Conservation (phyloP, 1,140 invertebrate species). For the Drosophila repleta region DNA sequence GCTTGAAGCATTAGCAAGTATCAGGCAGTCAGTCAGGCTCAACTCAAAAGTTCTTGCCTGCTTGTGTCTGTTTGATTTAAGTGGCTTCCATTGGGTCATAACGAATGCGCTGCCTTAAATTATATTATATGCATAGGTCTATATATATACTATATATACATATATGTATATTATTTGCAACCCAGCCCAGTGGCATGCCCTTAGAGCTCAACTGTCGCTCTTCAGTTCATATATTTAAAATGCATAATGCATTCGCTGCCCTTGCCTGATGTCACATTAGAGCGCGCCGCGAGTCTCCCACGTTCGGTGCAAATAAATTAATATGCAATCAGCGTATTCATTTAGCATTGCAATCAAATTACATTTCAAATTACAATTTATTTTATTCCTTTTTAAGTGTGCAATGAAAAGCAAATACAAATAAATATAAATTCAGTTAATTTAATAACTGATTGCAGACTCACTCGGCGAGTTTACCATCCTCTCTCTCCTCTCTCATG, state of each 20-base stretch:
- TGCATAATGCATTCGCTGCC: slow-evolving; percentile 53
- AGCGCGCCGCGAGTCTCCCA: slow-evolving; percentile 30
- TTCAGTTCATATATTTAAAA: slow-evolving; percentile 32
- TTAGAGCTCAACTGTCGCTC: neutral
- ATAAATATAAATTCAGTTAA: slow-evolving; percentile 4
- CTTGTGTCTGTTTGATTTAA: too few relatives aligned
- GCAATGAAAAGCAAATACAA: slow-evolving; percentile 15
- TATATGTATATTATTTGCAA: too few relatives aligned
- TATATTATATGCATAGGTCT: too few relatives aligned
- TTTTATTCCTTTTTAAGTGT: slow-evolving; percentile 22
- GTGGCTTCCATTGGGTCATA: too few relatives aligned
- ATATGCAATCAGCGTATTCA: slow-evolving; percentile 67
- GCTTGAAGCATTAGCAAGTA: too few relatives aligned
- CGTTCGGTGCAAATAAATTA: slow-evolving; percentile 51
- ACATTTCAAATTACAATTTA: slow-evolving; percentile 52
- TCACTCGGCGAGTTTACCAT: neutral
- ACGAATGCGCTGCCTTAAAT: too few relatives aligned
- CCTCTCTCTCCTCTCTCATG: too few relatives aligned
- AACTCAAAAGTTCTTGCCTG: too few relatives aligned
- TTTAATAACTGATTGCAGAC: slow-evolving; percentile 6
- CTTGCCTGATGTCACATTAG: slow-evolving; percentile 54
- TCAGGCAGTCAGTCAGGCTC: too few relatives aligned
- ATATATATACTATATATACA: too few relatives aligned
- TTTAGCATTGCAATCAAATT: slow-evolving; percentile 52
- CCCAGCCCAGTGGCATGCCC: neutral